These are phyloP conservation scores for Chaenogobius annularis DNA, from an alignment of 2,113 vertebrate genomes.

Conservation along the genomic window DNA sequence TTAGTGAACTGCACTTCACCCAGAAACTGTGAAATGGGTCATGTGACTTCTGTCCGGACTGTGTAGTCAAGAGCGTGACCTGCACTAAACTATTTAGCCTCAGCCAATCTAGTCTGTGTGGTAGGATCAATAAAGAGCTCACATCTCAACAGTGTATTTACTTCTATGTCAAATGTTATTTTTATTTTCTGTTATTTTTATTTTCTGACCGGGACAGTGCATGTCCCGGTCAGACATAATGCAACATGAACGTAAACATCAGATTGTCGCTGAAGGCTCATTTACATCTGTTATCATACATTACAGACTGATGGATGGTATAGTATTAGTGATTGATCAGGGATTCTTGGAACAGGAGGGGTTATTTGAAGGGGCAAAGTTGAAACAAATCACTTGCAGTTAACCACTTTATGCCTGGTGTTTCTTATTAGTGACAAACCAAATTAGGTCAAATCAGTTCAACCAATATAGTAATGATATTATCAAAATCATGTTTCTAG, in stretches of 20 bases:
- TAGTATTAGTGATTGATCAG: too few species aligned
- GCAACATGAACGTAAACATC: too few species aligned
- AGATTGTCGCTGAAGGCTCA: too few species aligned
- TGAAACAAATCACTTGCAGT: background rate
- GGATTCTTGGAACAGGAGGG: background rate
- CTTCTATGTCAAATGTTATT: background rate
- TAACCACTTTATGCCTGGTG: background rate
- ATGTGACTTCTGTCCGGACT: slow-evolving; percentile 34
- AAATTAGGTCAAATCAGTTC: too few species aligned
- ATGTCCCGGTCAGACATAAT: too few species aligned
- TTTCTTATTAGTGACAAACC: too few species aligned
- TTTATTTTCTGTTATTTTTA: too few species aligned
- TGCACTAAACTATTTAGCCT: slow-evolving; percentile 12
- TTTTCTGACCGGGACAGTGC: too few species aligned
- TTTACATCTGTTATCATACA: too few species aligned
- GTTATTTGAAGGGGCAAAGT: background rate
- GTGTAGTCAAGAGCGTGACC: slow-evolving; percentile 21
- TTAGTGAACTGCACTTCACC: slow-evolving; percentile 43
- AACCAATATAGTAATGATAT: too few species aligned
- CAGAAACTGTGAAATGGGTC: slow-evolving; percentile 40
- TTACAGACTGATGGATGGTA: too few species aligned
- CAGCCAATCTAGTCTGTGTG: slow-evolving; percentile 7
- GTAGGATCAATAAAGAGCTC: slow-evolving; percentile 5
- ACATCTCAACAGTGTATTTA: background rate
- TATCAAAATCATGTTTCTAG: too few species aligned